These are phyloP conservation scores for Embidobia sp. DNA, from an alignment of 2,888 invertebrate genomes.

Conservation along the genomic window DNA sequence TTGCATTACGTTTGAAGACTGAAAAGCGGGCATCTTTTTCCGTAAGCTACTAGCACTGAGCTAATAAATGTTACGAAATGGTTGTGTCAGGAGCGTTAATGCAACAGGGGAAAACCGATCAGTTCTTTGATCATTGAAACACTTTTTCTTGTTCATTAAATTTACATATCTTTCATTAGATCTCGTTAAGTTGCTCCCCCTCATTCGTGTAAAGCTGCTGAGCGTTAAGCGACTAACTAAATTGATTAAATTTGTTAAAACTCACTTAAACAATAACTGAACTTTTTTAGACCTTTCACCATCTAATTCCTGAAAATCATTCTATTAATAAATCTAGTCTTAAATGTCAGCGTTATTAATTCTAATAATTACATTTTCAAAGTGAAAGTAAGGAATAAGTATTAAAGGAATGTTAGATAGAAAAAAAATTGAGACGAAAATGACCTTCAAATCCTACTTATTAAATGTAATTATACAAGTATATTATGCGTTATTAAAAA, in stretches of 20 bases:
- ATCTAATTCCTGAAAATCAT: too few species aligned
- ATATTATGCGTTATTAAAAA: too few species aligned
- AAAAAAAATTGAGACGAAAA: too few species aligned
- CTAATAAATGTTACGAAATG: constrained; percentile 31
- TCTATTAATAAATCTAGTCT: too few species aligned
- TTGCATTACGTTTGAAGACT: constrained; percentile 34
- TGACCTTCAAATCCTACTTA: too few species aligned
- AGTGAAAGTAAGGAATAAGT: too few species aligned
- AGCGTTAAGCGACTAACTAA: constrained; percentile 2
- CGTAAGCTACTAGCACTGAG: constrained; percentile 5
- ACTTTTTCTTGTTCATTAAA: constrained; percentile 33
- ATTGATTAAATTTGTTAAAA: constrained; percentile 20
- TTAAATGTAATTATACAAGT: too few species aligned
- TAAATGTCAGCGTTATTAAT: too few species aligned
- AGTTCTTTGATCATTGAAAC: constrained; percentile 38
- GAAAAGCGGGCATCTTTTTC: constrained; percentile 13
- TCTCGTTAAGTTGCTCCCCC: not conserved
- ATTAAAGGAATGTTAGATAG: too few species aligned
- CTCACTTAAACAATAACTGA: constrained; percentile 1
- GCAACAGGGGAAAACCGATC: constrained; percentile 32
- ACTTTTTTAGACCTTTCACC: not conserved
- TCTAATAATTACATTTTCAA: too few species aligned
- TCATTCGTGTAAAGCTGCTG: constrained; percentile 5
- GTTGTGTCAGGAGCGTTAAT: constrained; percentile 11
- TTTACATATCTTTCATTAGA: constrained; percentile 15